Conservation (phyloP, 1,140 invertebrate species). For the Hylaeus anthracinus region DNA sequence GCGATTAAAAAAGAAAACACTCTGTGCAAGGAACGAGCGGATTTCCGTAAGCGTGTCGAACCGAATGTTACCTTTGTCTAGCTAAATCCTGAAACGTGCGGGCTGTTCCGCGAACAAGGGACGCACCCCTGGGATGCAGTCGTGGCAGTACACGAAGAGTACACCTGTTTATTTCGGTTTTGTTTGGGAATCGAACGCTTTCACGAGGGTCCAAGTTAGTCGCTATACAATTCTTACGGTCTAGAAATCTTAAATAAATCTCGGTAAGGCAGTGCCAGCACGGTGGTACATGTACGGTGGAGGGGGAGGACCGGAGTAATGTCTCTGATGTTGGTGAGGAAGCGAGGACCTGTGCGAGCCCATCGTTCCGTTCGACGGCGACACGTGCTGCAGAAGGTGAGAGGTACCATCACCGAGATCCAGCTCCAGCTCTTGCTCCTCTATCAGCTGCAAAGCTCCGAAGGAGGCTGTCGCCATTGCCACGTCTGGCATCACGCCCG, state of each 20-base stretch:
- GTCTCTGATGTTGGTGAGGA: slow-evolving; percentile 76
- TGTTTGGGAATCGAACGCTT: slow-evolving; percentile 12
- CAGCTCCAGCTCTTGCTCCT: slow-evolving; percentile 84
- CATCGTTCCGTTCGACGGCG: slow-evolving; percentile 67
- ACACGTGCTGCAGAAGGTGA: slow-evolving; percentile 79
- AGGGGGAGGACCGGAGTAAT: slow-evolving; percentile 72
- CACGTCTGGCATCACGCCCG: slow-evolving; percentile 93
- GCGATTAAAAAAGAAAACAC: not conserved
- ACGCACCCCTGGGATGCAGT: not conserved
- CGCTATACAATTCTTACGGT: slow-evolving; percentile 48
- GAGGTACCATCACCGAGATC: slow-evolving; percentile 90
- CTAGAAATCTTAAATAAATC: slow-evolving; percentile 76
- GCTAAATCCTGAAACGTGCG: not conserved
- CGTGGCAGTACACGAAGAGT: slow-evolving; percentile 20
- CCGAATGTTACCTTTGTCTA: not conserved
- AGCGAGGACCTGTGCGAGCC: slow-evolving; percentile 72
- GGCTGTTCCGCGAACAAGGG: too few relatives aligned
- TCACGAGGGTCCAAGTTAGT: slow-evolving; percentile 15
- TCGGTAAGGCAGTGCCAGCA: slow-evolving; percentile 74
- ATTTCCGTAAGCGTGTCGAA: not conserved
- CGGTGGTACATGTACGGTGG: slow-evolving; percentile 77
- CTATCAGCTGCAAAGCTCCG: slow-evolving; percentile 86
- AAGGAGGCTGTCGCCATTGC: slow-evolving; percentile 92
- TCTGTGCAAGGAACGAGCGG: not conserved
- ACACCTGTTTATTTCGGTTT: slow-evolving; percentile 16